Evolutionary conservation across 2,113 vertebrate species (phyloP).

Genomic region (Alosa alosa): DNA sequence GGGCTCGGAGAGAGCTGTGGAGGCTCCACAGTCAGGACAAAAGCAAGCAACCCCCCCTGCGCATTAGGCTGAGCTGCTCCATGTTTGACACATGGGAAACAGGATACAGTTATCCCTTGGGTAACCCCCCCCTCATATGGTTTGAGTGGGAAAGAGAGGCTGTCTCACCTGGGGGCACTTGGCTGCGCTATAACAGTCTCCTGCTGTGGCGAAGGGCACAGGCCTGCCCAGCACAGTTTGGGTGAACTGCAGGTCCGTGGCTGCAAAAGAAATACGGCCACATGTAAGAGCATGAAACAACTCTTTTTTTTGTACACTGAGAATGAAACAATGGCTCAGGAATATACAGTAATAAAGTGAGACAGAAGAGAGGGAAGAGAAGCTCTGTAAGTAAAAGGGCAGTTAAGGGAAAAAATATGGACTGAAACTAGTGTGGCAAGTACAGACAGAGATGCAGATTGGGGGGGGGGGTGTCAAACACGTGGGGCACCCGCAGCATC

Average conservation of each 20-base stretch:
- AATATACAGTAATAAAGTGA: background rate
- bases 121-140: background rate
- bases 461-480: background rate
- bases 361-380: background rate
- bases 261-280: slow-evolving; percentile 61
- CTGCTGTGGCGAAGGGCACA: slow-evolving; percentile 85
- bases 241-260: slow-evolving; percentile 85
- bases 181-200: slow-evolving; percentile 89
- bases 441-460: background rate
- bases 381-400: background rate
- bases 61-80: slow-evolving; percentile 3
- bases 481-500: background rate
- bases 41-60: background rate
- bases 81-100: background rate
- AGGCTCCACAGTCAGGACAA: background rate
- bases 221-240: slow-evolving; percentile 78
- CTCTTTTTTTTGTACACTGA: background rate
- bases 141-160: background rate
- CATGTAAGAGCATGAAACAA: background rate
- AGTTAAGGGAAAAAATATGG: background rate
- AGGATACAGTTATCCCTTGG: slow-evolving; percentile 6
- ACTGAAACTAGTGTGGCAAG: background rate
- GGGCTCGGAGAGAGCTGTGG: background rate
- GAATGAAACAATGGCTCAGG: background rate
- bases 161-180: slow-evolving; percentile 84